Evolutionary conservation across 2,888 invertebrate species (phyloP).

Genomic region (Lasius platythorax): DNA sequence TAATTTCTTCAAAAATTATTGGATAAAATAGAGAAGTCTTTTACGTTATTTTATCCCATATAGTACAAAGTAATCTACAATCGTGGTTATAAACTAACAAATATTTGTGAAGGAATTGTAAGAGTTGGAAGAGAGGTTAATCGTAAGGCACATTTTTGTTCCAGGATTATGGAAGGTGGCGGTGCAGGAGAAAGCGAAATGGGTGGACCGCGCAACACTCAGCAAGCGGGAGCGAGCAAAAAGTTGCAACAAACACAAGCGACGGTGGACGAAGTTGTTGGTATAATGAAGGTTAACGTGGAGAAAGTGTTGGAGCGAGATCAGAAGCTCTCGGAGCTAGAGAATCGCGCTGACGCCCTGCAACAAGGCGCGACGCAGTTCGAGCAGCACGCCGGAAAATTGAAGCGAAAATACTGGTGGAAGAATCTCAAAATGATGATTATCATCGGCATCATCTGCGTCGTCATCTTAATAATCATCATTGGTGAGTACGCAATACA

Average conservation of each 20-base stretch:
- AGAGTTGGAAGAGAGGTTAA: neutral
- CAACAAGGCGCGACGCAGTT: slow-evolving; percentile 98
- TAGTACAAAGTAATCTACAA: neutral
- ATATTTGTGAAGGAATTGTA: neutral
- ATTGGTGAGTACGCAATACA: slow-evolving; percentile 91
- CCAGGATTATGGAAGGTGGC: slow-evolving; percentile 85
- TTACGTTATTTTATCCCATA: neutral
- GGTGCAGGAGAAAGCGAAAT: slow-evolving; percentile 90
- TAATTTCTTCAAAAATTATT: neutral
- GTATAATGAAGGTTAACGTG: slow-evolving; percentile 98
- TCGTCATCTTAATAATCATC: slow-evolving; percentile 94
- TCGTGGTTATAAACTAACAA: neutral
- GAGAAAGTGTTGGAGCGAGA: slow-evolving; percentile 98
- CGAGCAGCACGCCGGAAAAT: slow-evolving; percentile 98
- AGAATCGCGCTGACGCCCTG: slow-evolving; percentile 97
- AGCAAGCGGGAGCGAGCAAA: slow-evolving; percentile 92
- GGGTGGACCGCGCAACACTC: slow-evolving; percentile 94
- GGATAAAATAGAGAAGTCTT: neutral
- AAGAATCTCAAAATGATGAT: slow-evolving; percentile 99
- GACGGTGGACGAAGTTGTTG: slow-evolving; percentile 95
- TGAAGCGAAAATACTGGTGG: slow-evolving; percentile 99
- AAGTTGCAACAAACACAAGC: slow-evolving; percentile 94
- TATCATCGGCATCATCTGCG: slow-evolving; percentile 94
- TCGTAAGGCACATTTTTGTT: slow-evolving; percentile 23
- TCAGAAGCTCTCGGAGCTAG: slow-evolving; percentile 97